These are phyloP conservation scores for Heliconius ismenius DNA, from an alignment of 2,888 invertebrate genomes.

Conservation along the genomic window DNA sequence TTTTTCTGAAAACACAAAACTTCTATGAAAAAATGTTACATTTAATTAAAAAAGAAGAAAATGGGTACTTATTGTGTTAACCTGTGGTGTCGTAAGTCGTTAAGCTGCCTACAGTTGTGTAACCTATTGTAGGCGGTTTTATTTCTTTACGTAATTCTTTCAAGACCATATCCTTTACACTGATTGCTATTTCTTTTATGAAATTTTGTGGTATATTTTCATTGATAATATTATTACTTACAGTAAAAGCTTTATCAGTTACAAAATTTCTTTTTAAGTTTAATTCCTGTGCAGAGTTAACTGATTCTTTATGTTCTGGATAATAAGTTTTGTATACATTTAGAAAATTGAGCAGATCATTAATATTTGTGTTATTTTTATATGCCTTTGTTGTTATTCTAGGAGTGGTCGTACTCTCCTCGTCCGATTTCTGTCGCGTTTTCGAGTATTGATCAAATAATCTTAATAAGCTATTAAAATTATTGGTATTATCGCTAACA, in stretches of 20 bases:
- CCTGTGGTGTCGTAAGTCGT: slow-evolving; percentile 1
- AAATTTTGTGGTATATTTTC: slow-evolving; percentile 42
- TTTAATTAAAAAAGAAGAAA: neutral
- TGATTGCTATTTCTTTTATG: slow-evolving; percentile 62
- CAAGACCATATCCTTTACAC: slow-evolving; percentile 61
- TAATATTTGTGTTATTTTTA: slow-evolving; percentile 1
- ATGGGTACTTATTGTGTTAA: neutral
- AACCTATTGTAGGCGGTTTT: slow-evolving; percentile 22
- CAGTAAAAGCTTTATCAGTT: slow-evolving; percentile 5
- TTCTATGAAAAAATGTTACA: slow-evolving; percentile 10
- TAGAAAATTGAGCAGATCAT: slow-evolving; percentile 16
- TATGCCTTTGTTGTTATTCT: neutral
- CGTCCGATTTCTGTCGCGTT: neutral
- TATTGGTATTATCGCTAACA: neutral
- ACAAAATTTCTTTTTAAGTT: slow-evolving; percentile 5
- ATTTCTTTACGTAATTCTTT: slow-evolving; percentile 56
- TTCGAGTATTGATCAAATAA: neutral
- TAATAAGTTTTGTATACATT: slow-evolving; percentile 17
- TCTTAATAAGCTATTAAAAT: neutral
- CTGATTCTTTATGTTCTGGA: slow-evolving; percentile 7
- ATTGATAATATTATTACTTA: slow-evolving; percentile 10
- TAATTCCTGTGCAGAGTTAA: slow-evolving; percentile 1
- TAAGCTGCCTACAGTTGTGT: slow-evolving; percentile 33
- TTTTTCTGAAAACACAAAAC: slow-evolving; percentile 44
- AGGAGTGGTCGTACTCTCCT: neutral